Evolutionary conservation across 2,797 vertebrate species (phyloP).

Genomic region (Podarcis siculus): DNA sequence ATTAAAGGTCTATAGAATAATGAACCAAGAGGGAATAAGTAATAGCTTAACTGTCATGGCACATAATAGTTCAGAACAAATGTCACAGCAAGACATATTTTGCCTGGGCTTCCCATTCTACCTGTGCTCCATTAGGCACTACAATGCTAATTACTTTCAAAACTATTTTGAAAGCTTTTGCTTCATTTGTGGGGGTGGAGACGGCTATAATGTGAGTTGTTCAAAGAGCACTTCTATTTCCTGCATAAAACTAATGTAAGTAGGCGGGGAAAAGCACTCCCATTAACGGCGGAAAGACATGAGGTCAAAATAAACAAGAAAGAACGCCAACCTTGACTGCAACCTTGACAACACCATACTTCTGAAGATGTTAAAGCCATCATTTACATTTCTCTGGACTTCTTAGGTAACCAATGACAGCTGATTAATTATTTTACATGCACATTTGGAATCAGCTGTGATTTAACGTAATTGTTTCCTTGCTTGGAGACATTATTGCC

Average conservation of each 20-base stretch:
- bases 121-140: background rate
- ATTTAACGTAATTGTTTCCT: constrained; percentile 14
- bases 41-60: constrained; percentile 11
- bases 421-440: constrained; percentile 28
- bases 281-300: background rate
- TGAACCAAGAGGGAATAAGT: constrained; percentile 28
- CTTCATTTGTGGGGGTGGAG: background rate
- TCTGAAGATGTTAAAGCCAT: background rate
- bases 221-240: constrained; percentile 8
- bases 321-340: background rate
- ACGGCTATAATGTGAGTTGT: background rate
- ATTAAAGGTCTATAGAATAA: constrained; percentile 13
- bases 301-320: background rate
- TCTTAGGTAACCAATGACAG: constrained; percentile 13
- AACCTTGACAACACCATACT: background rate
- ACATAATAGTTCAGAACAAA: constrained; percentile 37
- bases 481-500: background rate
- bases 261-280: background rate
- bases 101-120: background rate
- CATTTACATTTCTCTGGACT: background rate
- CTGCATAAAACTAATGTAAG: background rate
- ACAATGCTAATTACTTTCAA: constrained; percentile 40
- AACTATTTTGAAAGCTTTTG: constrained; percentile 45
- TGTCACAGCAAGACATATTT: background rate
- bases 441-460: constrained; percentile 16